Conservation (phyloP, 2,113 vertebrate genomes). For the Acrocephalus kingi region DNA sequence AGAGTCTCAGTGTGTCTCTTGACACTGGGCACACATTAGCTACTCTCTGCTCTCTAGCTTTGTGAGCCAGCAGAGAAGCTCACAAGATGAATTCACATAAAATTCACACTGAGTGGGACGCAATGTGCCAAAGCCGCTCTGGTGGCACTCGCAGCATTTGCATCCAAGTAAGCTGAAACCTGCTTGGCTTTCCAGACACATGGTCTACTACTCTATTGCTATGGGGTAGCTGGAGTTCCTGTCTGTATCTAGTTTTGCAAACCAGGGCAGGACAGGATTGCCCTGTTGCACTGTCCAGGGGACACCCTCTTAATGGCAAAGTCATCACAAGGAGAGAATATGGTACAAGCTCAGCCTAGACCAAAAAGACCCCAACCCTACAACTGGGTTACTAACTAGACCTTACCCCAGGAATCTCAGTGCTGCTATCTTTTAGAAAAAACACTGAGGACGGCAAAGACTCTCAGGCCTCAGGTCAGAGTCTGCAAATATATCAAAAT, state of each 20-base stretch:
- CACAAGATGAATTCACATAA: neutral
- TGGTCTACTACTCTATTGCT: fast-evolving
- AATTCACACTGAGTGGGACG: neutral
- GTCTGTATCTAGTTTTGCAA: neutral
- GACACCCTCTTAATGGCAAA: neutral
- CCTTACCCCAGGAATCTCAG: neutral
- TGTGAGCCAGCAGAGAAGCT: neutral
- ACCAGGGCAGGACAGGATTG: neutral
- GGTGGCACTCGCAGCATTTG: neutral
- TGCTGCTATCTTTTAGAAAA: neutral
- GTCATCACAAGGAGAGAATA: neutral
- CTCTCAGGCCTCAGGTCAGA: neutral
- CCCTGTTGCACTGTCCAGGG: neutral
- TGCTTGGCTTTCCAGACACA: neutral
- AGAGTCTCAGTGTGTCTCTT: neutral
- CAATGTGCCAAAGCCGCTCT: neutral
- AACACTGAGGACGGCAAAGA: neutral
- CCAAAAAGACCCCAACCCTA: neutral
- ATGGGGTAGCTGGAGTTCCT: neutral
- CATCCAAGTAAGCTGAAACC: neutral
- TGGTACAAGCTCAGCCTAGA: neutral
- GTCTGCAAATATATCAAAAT: neutral
- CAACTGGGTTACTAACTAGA: fast-evolving
- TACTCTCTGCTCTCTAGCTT: neutral
- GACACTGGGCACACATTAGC: neutral